Percentiles rank a stretch among this genome's conserved stretches.
phyloP scores from a whole-genome alignment of 1,140 invertebrate species.

The Drosophila prosaltans region DNA sequence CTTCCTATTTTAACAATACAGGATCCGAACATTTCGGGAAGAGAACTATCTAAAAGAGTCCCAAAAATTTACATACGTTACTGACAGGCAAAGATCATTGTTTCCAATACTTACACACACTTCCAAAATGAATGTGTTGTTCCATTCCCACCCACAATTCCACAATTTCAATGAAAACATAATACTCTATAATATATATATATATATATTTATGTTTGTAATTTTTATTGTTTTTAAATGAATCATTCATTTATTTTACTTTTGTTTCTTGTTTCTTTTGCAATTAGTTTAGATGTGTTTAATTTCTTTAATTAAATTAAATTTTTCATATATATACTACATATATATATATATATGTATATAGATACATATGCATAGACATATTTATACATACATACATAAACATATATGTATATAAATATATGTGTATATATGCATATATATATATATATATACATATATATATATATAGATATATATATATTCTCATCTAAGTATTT shows the following conservation, averaged over 20 bases:
- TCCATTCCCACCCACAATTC: too few species aligned
- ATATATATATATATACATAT: neutral
- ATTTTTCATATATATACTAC: constrained; percentile 7
- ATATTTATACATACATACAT: neutral
- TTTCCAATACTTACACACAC: too few species aligned
- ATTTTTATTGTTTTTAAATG: constrained; percentile 78
- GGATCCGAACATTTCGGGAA: too few species aligned
- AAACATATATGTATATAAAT: neutral
- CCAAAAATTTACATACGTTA: too few species aligned
- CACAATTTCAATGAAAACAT: neutral
- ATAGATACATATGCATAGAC: neutral
- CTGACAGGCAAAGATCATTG: too few species aligned
- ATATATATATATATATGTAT: neutral
- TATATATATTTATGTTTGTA: constrained; percentile 68
- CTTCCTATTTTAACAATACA: too few species aligned
- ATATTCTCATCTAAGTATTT: constrained; percentile 1
- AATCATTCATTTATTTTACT: constrained; percentile 40
- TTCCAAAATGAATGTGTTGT: too few species aligned
- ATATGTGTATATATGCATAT: neutral
- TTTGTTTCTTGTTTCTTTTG: constrained; percentile 45
- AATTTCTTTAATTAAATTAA: constrained; percentile 13
- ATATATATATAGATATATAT: neutral
- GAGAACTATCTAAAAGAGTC: too few species aligned
- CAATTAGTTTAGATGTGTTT: constrained; percentile 51
- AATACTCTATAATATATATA: neutral